Conservation (phyloP, 2,888 invertebrate species). For the Desoria tigrina region DNA sequence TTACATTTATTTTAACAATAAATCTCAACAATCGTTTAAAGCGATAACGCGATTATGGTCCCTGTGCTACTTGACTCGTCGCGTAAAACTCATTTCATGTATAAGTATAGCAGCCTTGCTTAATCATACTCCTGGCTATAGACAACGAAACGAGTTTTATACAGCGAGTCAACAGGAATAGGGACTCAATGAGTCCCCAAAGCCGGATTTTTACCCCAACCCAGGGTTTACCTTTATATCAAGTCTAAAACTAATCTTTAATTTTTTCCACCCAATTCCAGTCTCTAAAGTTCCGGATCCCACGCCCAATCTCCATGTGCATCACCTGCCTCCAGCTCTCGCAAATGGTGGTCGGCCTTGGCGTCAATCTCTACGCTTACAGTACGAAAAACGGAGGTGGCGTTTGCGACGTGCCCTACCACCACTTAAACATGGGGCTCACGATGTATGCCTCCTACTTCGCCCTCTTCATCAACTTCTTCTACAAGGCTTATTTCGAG, state of each 20-base stretch:
- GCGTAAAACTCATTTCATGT: too few relatives aligned
- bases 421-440: constrained; percentile 82
- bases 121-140: too few relatives aligned
- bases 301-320: constrained; percentile 80
- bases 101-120: too few relatives aligned
- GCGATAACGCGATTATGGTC: too few relatives aligned
- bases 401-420: constrained; percentile 78
- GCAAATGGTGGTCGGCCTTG: constrained; percentile 76
- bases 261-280: constrained; percentile 62
- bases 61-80: too few relatives aligned
- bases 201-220: too few relatives aligned
- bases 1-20: too few relatives aligned
- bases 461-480: constrained; percentile 88
- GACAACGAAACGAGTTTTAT: too few relatives aligned
- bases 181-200: too few relatives aligned
- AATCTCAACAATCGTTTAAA: too few relatives aligned
- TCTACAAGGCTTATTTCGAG: constrained; percentile 78
- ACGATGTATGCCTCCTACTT: constrained; percentile 95
- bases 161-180: too few relatives aligned
- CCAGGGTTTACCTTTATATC: too few relatives aligned
- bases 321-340: constrained; percentile 67
- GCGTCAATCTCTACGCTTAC: constrained; percentile 85
- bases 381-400: constrained; percentile 63
- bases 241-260: neutral
- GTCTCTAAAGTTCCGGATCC: constrained; percentile 58